Evolutionary conservation across 2,113 vertebrate genomes (phyloP).

Genomic region (Tonatia bakeri): DNA sequence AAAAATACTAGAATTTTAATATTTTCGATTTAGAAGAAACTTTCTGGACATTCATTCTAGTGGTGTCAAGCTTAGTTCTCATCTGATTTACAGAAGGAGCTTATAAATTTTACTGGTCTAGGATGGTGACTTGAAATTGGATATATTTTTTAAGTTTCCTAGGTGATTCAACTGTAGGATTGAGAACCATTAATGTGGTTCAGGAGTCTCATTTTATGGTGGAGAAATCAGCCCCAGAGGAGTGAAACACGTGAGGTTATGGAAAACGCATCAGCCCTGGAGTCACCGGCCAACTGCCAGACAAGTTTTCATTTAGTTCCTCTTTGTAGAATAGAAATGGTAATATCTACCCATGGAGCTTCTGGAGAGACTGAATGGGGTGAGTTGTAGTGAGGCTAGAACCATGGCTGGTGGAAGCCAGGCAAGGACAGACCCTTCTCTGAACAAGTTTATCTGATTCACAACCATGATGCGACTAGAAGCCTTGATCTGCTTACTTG

Average conservation of each 20-base stretch:
- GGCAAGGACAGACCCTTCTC: background rate
- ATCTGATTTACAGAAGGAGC: background rate
- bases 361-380: background rate
- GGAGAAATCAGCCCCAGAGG: background rate
- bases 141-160: background rate
- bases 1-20: background rate
- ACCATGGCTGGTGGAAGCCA: background rate
- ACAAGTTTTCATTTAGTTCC: background rate
- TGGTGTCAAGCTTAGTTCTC: background rate
- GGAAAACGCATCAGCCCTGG: background rate
- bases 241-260: background rate
- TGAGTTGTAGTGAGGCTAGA: background rate
- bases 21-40: constrained; percentile 11
- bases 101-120: background rate
- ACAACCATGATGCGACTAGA: background rate
- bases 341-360: background rate
- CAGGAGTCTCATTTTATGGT: background rate
- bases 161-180: background rate
- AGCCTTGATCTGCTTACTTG: background rate
- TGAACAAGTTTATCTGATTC: background rate
- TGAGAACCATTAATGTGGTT: background rate
- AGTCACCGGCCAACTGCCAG: background rate
- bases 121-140: background rate
- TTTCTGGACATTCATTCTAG: background rate
- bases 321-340: background rate